phyloP scores from a whole-genome alignment of 2,797 vertebrate species.

The Leptatherina wallacei region DNA sequence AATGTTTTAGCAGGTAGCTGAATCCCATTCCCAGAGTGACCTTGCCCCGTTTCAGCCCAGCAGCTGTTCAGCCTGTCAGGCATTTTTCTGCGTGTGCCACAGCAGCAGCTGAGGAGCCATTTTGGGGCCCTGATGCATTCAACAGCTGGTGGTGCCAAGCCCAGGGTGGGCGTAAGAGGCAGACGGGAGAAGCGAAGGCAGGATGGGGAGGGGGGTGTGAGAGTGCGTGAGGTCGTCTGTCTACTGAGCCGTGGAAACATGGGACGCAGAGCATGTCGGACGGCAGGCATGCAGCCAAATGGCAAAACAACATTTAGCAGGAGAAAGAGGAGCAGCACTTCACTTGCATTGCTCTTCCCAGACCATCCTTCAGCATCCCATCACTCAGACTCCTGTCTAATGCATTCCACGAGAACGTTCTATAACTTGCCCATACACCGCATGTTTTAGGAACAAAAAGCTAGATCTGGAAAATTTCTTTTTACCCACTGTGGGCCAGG shows the following conservation, averaged over 20 bases:
- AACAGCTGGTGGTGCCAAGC: constrained; percentile 79
- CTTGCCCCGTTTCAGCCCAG: constrained; percentile 53
- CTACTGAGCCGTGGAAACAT: constrained; percentile 53
- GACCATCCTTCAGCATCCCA: constrained; percentile 42
- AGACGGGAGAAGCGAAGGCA: neutral
- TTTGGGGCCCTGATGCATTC: constrained; percentile 74
- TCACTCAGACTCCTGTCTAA: constrained; percentile 44
- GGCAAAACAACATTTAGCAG: constrained; percentile 49
- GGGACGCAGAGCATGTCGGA: constrained; percentile 62
- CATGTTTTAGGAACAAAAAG: constrained; percentile 34
- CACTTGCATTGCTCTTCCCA: constrained; percentile 7
- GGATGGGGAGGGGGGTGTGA: neutral
- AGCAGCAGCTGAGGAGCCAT: constrained; percentile 77
- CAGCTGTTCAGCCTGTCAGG: constrained; percentile 69
- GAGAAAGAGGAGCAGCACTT: constrained; percentile 24
- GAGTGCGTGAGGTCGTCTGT: constrained; percentile 36
- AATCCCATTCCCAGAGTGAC: constrained; percentile 54
- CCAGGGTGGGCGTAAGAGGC: constrained; percentile 49
- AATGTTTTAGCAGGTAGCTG: constrained; percentile 47
- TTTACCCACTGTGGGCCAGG: constrained; percentile 26
- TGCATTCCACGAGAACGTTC: constrained; percentile 44
- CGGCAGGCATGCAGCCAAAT: constrained; percentile 63
- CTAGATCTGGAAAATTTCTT: constrained; percentile 27
- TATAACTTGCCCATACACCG: constrained; percentile 16
- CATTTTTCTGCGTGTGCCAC: constrained; percentile 47